phyloP scores from a whole-genome alignment of 2,113 vertebrate species.

The Malurus cyaneus region DNA sequence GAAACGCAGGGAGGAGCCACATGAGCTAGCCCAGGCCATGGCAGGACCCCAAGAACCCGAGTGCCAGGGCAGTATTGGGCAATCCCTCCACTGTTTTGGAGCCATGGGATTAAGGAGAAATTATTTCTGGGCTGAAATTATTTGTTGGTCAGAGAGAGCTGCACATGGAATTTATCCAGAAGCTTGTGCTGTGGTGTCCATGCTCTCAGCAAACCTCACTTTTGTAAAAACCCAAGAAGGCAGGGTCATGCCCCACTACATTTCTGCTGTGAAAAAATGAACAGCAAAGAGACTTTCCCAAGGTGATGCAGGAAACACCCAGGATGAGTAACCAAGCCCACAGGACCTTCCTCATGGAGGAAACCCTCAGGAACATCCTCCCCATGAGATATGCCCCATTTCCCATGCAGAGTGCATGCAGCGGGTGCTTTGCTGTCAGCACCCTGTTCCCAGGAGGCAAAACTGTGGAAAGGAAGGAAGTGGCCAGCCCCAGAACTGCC shows the following conservation, averaged over 20 bases:
- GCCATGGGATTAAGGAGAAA: not conserved
- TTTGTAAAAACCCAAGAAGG: not conserved
- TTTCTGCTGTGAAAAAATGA: not conserved
- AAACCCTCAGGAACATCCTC: not conserved
- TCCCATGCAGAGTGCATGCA: not conserved
- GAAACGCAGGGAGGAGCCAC: not conserved
- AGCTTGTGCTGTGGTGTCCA: not conserved
- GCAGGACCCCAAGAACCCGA: accelerated
- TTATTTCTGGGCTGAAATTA: not conserved
- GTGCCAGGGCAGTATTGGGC: not conserved
- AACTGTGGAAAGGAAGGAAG: conserved; percentile 10
- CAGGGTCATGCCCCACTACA: not conserved
- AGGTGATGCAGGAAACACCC: not conserved
- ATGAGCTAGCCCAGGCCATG: not conserved
- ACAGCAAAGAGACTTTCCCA: not conserved
- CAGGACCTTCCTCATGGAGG: not conserved
- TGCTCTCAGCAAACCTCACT: not conserved
- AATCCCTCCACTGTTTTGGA: not conserved
- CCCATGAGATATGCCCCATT: accelerated
- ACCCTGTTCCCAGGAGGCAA: not conserved
- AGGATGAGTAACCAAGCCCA: not conserved
- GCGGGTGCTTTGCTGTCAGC: not conserved
- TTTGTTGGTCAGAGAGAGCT: accelerated
- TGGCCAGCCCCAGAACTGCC: not conserved
- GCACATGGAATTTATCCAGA: not conserved